Evolutionary conservation across 2,797 vertebrate genomes (phyloP), one percentile per base, ranked within the genome.

Genomic region (Amniataba percoides): DNA sequence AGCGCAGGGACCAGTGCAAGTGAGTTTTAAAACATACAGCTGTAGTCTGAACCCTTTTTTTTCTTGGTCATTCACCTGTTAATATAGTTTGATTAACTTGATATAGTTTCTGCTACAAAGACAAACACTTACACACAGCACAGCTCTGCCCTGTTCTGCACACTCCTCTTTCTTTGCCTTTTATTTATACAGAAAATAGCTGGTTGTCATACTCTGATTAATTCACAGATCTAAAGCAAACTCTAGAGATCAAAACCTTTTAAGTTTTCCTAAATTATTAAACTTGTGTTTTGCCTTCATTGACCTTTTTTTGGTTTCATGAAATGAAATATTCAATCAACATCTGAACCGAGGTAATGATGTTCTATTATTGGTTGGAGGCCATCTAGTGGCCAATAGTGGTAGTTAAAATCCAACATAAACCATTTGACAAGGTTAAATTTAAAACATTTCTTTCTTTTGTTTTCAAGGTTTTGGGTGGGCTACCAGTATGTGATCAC

Each of bases 401-500:
- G 27, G 57, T 0, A 52, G 0, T 65, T 56, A 18, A 12, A 39
- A 36, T 11, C 61, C 23, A 25, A 7, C 27, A 7, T 27, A 2
- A n/a, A 69, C 2, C 7, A 9, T 65, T 58, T 67, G 13, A 71
- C 5, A 10, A 0, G 7, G 5, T 31, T 68, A 9, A 51, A 62
- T 1, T 11, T 13, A n/a, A n/a, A 40, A 73, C 40, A 13, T 8
- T 11, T 53, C 34, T 58, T 52, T 8, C 43, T 16, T 63, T 34
- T 25, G 11, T 49, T 62, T 73, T 82, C 0, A 80, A 99, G 98
- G 93, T 96, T 99, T 89, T 99, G 98, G 98, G 98, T 99, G 45
- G 98, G 98, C 15, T 99, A 99, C 94, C 98, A 99, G 80, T 99
- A 98, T 82, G 96, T 99, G 80, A 95, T 99, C 92, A 97, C 97